Percentiles rank a stretch among this genome's conserved stretches.
Conservation (phyloP, 2,113 vertebrate species). For the Mustelus asterias region DNA sequence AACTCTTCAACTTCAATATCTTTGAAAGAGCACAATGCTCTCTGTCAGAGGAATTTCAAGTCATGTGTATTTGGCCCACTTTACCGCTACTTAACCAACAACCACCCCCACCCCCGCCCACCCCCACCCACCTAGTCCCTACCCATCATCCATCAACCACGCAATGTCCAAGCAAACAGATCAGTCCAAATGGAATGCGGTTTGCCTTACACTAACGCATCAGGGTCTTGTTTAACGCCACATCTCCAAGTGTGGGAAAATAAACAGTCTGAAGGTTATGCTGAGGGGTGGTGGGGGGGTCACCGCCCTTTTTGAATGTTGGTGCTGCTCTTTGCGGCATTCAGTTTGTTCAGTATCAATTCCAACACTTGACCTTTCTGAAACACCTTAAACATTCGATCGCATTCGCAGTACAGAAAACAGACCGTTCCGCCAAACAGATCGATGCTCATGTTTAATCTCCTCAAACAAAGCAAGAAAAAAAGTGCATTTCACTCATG, state of each 20-base stretch:
- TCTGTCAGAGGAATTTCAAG: not conserved
- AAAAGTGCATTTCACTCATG: not conserved
- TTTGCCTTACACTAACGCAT: not conserved
- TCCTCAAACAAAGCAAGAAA: not conserved
- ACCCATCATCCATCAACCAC: not conserved
- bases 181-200: not conserved
- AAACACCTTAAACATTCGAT: not conserved
- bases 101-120: too few relatives aligned
- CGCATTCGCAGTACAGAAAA: not conserved
- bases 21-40: not conserved
- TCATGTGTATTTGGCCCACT: not conserved
- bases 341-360: not conserved
- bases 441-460: not conserved
- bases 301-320: not conserved
- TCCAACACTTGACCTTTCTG: not conserved
- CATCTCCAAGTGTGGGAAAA: not conserved
- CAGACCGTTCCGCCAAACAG: not conserved
- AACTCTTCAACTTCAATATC: not conserved
- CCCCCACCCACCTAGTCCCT: not conserved
- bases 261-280: not conserved
- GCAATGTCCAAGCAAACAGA: not conserved
- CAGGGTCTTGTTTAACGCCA: not conserved
- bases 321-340: not conserved
- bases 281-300: not conserved
- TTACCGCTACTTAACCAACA: not conserved